Conservation (phyloP, 2,113 vertebrate genomes). For the Felis chaus region DNA sequence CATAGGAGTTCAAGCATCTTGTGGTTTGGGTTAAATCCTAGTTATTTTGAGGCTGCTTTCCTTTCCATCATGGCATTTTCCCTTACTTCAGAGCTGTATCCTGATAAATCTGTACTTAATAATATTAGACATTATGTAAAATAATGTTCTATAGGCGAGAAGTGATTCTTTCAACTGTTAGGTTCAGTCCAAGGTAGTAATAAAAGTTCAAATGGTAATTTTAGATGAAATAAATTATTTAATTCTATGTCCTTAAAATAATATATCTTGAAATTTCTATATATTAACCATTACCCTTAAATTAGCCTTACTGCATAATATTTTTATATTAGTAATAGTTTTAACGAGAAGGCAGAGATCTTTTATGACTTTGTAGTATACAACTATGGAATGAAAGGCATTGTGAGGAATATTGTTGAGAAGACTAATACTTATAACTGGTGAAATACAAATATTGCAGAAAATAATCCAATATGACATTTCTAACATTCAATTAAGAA, state of each 20-base stretch:
- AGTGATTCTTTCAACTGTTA: conserved; percentile 20
- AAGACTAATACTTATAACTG: conserved; percentile 76
- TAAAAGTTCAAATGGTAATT: neutral
- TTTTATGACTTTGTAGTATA: conserved; percentile 71
- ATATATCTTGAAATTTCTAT: neutral
- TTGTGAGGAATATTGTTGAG: conserved; percentile 70
- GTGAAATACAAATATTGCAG: conserved; percentile 81
- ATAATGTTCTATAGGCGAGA: conserved; percentile 13
- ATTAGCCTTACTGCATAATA: conserved; percentile 35
- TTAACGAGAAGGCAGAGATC: conserved; percentile 32
- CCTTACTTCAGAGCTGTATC: neutral
- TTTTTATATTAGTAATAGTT: conserved; percentile 69
- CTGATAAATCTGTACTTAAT: conserved; percentile 35
- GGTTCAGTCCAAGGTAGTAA: neutral
- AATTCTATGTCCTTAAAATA: conserved; percentile 28
- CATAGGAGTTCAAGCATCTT: conserved; percentile 37
- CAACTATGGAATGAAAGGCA: conserved; percentile 70
- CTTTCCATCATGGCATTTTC: neutral
- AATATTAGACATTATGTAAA: conserved; percentile 38
- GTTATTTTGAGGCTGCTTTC: conserved; percentile 19
- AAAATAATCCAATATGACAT: conserved; percentile 84
- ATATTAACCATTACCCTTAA: conserved; percentile 9
- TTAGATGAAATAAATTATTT: neutral
- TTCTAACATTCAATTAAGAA: conserved; percentile 82
- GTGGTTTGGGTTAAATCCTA: conserved; percentile 57